Conservation (phyloP, 2,888 invertebrate species). For the Aromia moschata region DNA sequence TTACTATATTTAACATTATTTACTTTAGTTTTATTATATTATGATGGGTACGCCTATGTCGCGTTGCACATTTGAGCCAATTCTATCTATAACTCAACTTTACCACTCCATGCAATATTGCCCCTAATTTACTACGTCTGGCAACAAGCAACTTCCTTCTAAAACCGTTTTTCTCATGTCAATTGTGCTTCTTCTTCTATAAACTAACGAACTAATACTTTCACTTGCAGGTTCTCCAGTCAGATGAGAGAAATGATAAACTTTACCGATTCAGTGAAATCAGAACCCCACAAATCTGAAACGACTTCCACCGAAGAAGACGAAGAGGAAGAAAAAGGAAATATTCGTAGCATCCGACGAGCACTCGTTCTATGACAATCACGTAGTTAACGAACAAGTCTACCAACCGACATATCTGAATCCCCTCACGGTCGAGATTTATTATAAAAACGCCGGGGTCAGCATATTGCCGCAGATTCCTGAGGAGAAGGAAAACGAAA, state of each 20-base stretch:
- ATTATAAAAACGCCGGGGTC: slow-evolving; percentile 46
- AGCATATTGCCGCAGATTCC: slow-evolving; percentile 49
- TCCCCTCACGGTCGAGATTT: slow-evolving; percentile 36
- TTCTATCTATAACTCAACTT: too few species aligned
- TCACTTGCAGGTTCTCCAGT: slow-evolving; percentile 35
- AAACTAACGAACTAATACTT: not conserved
- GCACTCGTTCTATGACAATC: not conserved
- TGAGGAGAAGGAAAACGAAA: slow-evolving; percentile 45
- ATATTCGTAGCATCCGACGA: slow-evolving; percentile 12
- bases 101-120: too few species aligned
- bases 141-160: too few species aligned
- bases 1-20: too few species aligned
- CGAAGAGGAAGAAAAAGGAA: slow-evolving; percentile 29
- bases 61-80: too few species aligned
- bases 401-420: slow-evolving; percentile 27
- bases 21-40: too few species aligned
- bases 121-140: too few species aligned
- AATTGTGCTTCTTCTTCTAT: too few species aligned
- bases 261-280: slow-evolving; percentile 26
- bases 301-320: slow-evolving; percentile 29
- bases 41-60: too few species aligned
- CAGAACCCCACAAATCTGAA: slow-evolving; percentile 21
- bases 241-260: slow-evolving; percentile 40
- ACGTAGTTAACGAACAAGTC: slow-evolving; percentile 2
- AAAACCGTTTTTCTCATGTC: too few species aligned